Evolutionary conservation across 2,888 invertebrate genomes (phyloP), one percentile per base, ranked within the genome.

Genomic region (Trichopoda pennipes): DNA sequence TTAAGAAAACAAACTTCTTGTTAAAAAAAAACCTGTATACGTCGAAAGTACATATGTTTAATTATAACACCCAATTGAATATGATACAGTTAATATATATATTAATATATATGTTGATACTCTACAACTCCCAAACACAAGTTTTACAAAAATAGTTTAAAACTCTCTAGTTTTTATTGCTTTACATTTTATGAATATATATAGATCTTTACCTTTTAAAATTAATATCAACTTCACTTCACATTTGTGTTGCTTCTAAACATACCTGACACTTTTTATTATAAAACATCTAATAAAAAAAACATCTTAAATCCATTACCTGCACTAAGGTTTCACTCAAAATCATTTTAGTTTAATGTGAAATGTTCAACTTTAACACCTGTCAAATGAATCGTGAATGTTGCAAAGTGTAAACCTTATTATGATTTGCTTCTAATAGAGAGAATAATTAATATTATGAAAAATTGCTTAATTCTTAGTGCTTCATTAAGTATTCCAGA

Each of bases 391-490:
- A 69, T 42, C 53, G 32, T 44, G 32, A 64, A 58, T 60, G 42
- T 8, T 60, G 42, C 4, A 56, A 21, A 61, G 80, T 80, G 80
- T 76, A 75, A 80, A 76, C 64, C 47, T 66, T 72, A 61, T 81
- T 81, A 70, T 76, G 80, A 81, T 72, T 76, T 76, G 53, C 19
- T 44, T 44, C 69, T 80, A 69, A 51, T 21, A 66, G 55, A 80
- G 35, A 49, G 80, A 81, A 76, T 81, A 76, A 81, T 81, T 72
- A 81, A 81, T 81, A 58, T 55, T 55, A 61, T 76, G 80, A 81
- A 66, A 81, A 81, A 81, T 76, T 76, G 66, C 70, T 72, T 66
- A 72, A 76, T 68, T 55, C 60, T 76, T 72, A 81, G 80, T 76
- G 76, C 66, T 72, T 76, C 76, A 76, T 81, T 76, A 72, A 66